phyloP scores from a whole-genome alignment of 2,888 invertebrate species.

The Diogma glabrata region DNA sequence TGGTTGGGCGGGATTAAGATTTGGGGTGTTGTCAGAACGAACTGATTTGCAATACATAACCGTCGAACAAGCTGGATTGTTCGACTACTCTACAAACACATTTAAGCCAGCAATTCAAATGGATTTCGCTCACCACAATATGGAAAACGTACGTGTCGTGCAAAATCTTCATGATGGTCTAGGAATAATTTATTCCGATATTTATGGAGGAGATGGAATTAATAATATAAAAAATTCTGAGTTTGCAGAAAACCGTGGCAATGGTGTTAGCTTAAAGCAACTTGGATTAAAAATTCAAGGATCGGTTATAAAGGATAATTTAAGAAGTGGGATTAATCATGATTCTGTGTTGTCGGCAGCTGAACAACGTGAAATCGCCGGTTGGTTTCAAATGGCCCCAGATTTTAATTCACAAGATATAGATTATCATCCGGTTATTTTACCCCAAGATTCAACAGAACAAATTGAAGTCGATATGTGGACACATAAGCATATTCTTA shows the following conservation, averaged over 20 bases:
- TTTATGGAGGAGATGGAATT: constrained; percentile 72
- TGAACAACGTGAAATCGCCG: constrained; percentile 83
- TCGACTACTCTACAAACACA: constrained; percentile 80
- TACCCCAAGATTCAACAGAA: constrained; percentile 52
- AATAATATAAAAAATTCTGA: constrained; percentile 76
- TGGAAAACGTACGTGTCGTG: constrained; percentile 67
- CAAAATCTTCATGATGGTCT: constrained; percentile 89
- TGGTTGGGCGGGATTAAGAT: constrained; percentile 88
- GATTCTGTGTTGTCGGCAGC: constrained; percentile 74
- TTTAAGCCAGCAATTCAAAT: constrained; percentile 85
- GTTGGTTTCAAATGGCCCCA: constrained; percentile 71
- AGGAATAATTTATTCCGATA: constrained; percentile 87
- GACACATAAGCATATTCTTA: constrained; percentile 69
- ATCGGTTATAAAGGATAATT: constrained; percentile 71
- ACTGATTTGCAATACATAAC: constrained; percentile 78
- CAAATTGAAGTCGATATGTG: constrained; percentile 54
- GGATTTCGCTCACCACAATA: constrained; percentile 70
- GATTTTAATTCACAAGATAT: constrained; percentile 55
- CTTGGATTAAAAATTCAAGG: constrained; percentile 70
- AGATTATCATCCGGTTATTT: constrained; percentile 58
- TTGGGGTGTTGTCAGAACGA: constrained; percentile 78
- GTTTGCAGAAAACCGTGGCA: constrained; percentile 72
- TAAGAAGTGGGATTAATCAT: constrained; percentile 79
- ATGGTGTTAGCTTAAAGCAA: constrained; percentile 83
- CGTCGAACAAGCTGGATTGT: constrained; percentile 83